phyloP scores from a whole-genome alignment of 92 coral and sea anemone genomes.

The Palythoa grandis region DNA sequence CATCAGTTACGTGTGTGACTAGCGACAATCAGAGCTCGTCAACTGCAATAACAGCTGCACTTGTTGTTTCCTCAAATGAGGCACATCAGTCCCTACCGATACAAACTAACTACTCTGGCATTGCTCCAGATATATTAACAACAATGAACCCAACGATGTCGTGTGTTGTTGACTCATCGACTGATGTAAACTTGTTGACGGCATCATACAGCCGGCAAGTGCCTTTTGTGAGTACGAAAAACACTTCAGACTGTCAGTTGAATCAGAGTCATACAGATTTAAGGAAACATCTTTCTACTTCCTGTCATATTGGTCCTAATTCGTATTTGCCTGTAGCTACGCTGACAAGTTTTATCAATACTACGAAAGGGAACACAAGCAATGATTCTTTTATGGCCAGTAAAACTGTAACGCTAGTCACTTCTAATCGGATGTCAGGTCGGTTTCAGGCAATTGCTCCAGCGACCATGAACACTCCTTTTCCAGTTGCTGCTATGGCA shows the following conservation, averaged over 20 bases:
- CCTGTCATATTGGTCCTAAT: background rate
- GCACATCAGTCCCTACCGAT: background rate
- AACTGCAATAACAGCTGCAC: background rate
- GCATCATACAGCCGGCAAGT: background rate
- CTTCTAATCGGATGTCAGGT: slow-evolving; percentile 2
- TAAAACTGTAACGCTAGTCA: background rate
- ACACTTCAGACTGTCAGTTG: background rate
- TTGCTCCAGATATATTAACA: slow-evolving; percentile 3
- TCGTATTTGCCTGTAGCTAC: background rate
- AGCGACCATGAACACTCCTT: slow-evolving; percentile 10
- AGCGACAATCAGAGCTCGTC: background rate
- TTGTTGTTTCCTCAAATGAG: background rate
- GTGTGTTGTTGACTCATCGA: background rate
- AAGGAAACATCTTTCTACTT: background rate
- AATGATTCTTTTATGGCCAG: slow-evolving; percentile 11
- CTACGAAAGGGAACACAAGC: slow-evolving; percentile 1
- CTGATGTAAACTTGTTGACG: slow-evolving; percentile 3
- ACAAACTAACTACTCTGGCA: background rate
- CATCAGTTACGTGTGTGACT: background rate
- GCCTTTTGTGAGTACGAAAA: slow-evolving; percentile 9
- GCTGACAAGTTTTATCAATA: background rate
- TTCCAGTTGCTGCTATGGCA: slow-evolving; percentile 9
- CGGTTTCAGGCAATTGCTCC: slow-evolving; percentile 46
- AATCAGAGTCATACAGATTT: background rate
- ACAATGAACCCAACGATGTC: background rate